Percentiles rank a stretch among this genome's conserved stretches.
These are phyloP conservation scores for Sebastes schlegelii DNA, from an alignment of 2,113 vertebrate genomes.

Conservation along the genomic window DNA sequence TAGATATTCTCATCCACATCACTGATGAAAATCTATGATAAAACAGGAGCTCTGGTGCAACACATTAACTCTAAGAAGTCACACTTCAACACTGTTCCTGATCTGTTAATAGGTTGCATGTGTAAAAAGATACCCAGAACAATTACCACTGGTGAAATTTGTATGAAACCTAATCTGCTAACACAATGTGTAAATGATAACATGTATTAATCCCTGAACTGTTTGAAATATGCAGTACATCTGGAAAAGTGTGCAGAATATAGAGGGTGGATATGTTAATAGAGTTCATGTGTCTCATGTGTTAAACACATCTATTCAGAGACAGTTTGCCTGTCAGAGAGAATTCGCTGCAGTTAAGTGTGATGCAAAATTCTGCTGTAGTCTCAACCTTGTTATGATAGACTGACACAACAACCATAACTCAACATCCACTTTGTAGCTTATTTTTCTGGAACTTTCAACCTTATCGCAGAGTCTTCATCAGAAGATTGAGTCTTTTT, in stretches of 20 bases:
- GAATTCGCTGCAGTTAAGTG: not conserved
- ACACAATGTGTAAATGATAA: not conserved
- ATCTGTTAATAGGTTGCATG: not conserved
- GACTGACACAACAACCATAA: not conserved
- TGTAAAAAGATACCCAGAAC: not conserved
- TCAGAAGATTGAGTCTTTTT: not conserved
- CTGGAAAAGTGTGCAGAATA: not conserved
- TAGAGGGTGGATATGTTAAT: not conserved
- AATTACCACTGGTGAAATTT: not conserved
- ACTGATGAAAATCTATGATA: not conserved
- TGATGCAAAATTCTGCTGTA: not conserved
- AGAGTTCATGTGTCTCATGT: not conserved
- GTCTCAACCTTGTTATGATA: not conserved
- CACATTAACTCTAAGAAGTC: not conserved
- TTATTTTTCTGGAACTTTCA: not conserved
- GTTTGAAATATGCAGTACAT: not conserved
- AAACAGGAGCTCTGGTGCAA: not conserved
- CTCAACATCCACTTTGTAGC: not conserved
- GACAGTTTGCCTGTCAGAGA: not conserved
- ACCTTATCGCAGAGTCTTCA: not conserved
- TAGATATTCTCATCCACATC: not conserved
- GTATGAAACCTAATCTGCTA: conserved; percentile 1
- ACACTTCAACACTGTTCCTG: not conserved
- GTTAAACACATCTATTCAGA: not conserved
- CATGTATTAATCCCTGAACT: not conserved